phyloP scores from a whole-genome alignment of 2,888 invertebrate species.

The Junonia oenone region DNA sequence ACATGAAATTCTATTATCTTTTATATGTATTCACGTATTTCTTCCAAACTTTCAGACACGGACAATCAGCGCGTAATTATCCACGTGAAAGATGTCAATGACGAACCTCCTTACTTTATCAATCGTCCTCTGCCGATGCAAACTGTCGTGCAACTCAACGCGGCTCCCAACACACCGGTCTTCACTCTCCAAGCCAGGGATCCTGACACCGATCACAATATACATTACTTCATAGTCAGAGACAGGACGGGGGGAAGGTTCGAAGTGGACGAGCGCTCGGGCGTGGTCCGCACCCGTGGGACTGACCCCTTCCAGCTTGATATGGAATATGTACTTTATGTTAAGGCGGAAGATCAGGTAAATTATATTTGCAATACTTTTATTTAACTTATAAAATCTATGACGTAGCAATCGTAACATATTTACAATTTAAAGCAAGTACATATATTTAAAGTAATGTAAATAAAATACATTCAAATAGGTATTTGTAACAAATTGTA shows the following conservation, averaged over 20 bases:
- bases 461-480: background rate
- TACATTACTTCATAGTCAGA: conserved; percentile 96
- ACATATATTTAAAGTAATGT: too few species aligned
- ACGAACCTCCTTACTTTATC: conserved; percentile 98
- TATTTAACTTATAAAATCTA: background rate
- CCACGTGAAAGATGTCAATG: conserved; percentile 96
- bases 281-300: conserved; percentile 94
- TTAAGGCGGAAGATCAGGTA: conserved; percentile 95
- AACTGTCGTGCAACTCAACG: conserved; percentile 96
- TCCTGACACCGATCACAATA: conserved; percentile 97
- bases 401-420: too few species aligned
- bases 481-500: too few species aligned
- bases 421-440: too few species aligned
- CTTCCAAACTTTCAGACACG: conserved; percentile 83
- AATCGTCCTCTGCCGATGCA: conserved; percentile 98
- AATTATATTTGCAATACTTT: conserved; percentile 11
- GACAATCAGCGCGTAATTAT: conserved; percentile 97
- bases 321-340: conserved; percentile 97
- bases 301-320: conserved; percentile 95
- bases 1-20: background rate
- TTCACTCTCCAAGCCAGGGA: conserved; percentile 98
- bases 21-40: background rate
- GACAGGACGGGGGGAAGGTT: conserved; percentile 90
- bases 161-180: conserved; percentile 96
- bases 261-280: conserved; percentile 94